phyloP scores from a whole-genome alignment of 2,113 vertebrate genomes.

The Semnopithecus entellus region DNA sequence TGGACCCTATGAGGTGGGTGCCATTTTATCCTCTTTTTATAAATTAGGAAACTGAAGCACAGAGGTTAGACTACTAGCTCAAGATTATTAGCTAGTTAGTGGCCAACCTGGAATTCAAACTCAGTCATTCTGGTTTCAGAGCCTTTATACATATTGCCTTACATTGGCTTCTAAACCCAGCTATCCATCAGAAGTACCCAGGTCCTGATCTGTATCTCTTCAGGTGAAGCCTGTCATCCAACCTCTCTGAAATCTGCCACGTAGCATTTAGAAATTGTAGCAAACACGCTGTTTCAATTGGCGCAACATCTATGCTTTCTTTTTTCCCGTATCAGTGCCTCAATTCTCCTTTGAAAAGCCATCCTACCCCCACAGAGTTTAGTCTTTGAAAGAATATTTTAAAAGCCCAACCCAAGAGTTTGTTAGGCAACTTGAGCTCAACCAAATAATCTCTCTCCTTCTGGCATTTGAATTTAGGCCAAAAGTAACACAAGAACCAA shows the following conservation, averaged over 20 bases:
- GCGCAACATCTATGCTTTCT: not conserved
- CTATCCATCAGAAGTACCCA: not conserved
- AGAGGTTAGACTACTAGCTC: not conserved
- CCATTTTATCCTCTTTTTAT: not conserved
- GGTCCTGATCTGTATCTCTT: not conserved
- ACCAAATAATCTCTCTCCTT: not conserved
- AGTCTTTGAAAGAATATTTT: not conserved
- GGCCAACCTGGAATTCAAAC: not conserved
- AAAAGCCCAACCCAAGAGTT: not conserved
- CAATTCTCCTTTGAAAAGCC: not conserved
- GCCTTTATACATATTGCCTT: fast-evolving
- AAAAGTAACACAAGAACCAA: not conserved
- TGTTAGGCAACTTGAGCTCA: not conserved
- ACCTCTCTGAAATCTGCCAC: not conserved
- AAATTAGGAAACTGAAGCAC: not conserved
- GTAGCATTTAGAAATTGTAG: not conserved
- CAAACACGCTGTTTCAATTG: not conserved
- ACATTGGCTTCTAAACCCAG: not conserved
- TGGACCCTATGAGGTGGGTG: not conserved
- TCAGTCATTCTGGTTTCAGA: not conserved
- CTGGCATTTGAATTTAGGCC: not conserved
- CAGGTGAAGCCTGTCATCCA: not conserved
- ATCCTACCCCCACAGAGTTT: not conserved
- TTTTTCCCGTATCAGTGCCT: not conserved
- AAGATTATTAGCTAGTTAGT: not conserved